Percentiles rank a stretch among this genome's conserved stretches.
These are phyloP conservation scores for Guaruba guarouba DNA, from an alignment of 2,113 vertebrate genomes.

Conservation along the genomic window DNA sequence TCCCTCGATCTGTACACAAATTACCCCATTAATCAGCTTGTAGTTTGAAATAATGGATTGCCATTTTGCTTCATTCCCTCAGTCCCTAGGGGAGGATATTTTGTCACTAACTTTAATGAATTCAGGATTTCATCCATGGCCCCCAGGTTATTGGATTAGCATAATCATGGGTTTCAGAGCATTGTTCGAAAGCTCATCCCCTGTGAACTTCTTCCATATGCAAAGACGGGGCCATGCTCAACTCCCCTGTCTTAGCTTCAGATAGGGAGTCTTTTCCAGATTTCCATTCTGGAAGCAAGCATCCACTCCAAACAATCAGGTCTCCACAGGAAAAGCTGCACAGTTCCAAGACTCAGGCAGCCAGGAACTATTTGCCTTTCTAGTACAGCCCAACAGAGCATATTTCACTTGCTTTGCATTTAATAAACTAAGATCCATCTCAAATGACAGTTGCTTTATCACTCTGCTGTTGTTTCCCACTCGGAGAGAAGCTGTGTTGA, in stretches of 20 bases:
- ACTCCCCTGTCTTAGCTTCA: neutral
- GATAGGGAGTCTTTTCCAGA: neutral
- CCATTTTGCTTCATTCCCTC: slow-evolving; percentile 13
- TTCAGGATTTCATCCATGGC: slow-evolving; percentile 60
- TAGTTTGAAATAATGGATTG: slow-evolving; percentile 54
- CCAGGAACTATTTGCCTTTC: neutral
- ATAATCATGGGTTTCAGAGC: slow-evolving; percentile 30
- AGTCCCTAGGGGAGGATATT: slow-evolving; percentile 27
- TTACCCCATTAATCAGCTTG: slow-evolving; percentile 48
- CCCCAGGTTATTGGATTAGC: slow-evolving; percentile 56
- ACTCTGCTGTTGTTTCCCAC: neutral
- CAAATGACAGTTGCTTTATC: neutral
- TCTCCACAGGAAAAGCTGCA: neutral
- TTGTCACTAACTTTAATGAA: slow-evolving; percentile 61
- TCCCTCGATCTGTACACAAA: neutral
- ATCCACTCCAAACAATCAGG: rapidly evolving
- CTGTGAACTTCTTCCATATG: slow-evolving; percentile 10
- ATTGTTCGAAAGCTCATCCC: neutral
- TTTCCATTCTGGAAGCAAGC: neutral
- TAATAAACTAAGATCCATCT: neutral
- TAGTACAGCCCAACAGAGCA: neutral
- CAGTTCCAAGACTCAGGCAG: neutral
- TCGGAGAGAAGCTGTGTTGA: neutral
- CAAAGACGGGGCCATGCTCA: neutral
- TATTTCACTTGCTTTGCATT: neutral